These are phyloP conservation scores for Saimiri boliviensis DNA, from an alignment of 2,113 vertebrate species.

Conservation along the genomic window DNA sequence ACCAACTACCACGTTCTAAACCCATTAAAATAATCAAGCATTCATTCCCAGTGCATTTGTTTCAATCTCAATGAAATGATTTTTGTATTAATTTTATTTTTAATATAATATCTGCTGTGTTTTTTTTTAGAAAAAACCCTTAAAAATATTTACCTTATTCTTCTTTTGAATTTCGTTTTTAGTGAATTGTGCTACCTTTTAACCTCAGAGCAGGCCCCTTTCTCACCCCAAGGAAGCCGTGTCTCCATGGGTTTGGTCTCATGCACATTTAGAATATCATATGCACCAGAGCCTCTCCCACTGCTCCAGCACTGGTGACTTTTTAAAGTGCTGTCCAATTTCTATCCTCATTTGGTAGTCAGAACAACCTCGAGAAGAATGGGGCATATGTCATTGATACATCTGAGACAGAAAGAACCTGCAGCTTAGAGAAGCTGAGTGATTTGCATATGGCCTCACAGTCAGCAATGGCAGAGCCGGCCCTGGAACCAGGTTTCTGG, in stretches of 20 bases:
- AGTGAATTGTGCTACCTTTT: not conserved
- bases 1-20: not conserved
- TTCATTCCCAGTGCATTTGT: not conserved
- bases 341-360: not conserved
- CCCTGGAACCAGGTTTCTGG: not conserved
- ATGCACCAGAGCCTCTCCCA: not conserved
- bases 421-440: not conserved
- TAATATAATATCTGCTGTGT: not conserved
- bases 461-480: not conserved
- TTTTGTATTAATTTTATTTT: not conserved
- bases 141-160: not conserved
- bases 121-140: not conserved
- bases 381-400: not conserved
- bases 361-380: not conserved
- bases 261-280: fast-evolving
- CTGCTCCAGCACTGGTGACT: not conserved
- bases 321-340: not conserved
- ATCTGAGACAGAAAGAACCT: not conserved
- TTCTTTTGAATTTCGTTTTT: not conserved
- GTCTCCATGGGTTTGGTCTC: fast-evolving
- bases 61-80: not conserved
- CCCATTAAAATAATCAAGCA: not conserved
- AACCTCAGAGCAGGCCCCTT: too few species aligned
- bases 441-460: not conserved
- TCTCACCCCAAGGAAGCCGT: not conserved